Base-by-base conservation (phyloP, 2,888 invertebrate genomes). In the Odontocerum albicorne region DNA sequence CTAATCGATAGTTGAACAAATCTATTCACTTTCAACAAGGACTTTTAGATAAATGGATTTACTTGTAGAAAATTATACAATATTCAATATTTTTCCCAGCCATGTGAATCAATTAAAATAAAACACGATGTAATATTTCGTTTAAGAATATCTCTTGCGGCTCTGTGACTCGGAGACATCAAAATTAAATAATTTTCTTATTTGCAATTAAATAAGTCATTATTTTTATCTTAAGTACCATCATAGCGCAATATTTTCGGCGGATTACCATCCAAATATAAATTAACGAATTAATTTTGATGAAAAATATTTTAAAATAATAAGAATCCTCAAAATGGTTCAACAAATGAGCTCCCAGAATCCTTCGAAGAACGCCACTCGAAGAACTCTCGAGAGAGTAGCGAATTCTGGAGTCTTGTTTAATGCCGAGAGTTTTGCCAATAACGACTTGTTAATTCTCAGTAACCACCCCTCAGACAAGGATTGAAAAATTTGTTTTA, bases 371-470 rank as follows among this genome's bases (percentile, higher is more conserved):
- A 35, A 13, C n/a, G 21, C 43, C 22, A 21, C 22, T 43, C 21
- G 43, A 27, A 12, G 6, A 2, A 7, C 19, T 27, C 43, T 10
- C 43, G 21, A 20, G 43, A 15, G 43, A 15, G 19, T 12, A 12
- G 21, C 12, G 15, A 10, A n/a, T n/a, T n/a, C n/a, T n/a, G 10
- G n/a, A 42, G 31, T 16, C 49, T 20, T 3, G 20, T 20, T 32
- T 17, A 32, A 57, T 49, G 62, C 62, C 64, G 72, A 73, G 72
- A 74, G 69, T 66, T 67, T 69, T 71, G 74, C 74, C 73, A 74
- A 73, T 74, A 72, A 70, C 70, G 70, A 70, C 70, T 68, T 66
- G 70, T 73, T 74, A 73, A 74, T 74, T 73, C 73, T 33, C 36
- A 13, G 35, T 20, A 15, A 13, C 21, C 21, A 12, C 17, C 15